Percentiles rank a stretch among this genome's conserved stretches.
phyloP scores from a whole-genome alignment of 2,888 invertebrate genomes.

The Drosophila mimetica region DNA sequence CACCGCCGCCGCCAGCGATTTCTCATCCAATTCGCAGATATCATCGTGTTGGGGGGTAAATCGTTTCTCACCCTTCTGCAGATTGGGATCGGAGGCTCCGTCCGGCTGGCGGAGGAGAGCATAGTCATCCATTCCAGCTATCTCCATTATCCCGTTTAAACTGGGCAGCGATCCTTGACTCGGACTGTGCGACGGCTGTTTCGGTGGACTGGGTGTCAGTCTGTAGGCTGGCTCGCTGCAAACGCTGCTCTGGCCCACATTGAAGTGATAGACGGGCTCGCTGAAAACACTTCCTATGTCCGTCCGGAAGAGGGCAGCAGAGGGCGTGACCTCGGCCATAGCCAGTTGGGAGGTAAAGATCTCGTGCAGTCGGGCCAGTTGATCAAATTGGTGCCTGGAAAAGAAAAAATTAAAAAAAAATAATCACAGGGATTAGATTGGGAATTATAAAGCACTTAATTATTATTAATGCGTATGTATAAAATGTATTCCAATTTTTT shows the following conservation, averaged over 20 bases:
- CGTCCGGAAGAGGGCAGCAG: constrained; percentile 86
- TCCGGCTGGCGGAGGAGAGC: constrained; percentile 94
- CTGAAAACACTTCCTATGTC: constrained; percentile 84
- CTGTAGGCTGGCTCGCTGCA: constrained; percentile 94
- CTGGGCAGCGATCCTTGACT: constrained; percentile 85
- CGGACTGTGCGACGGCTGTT: constrained; percentile 84
- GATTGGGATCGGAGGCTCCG: constrained; percentile 96
- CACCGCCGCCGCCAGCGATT: constrained; percentile 71
- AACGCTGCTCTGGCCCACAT: constrained; percentile 90
- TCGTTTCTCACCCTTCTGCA: constrained; percentile 85
- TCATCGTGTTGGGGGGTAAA: constrained; percentile 79
- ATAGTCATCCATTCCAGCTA: constrained; percentile 86
- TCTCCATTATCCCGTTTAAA: constrained; percentile 88
- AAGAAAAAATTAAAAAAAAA: neutral
- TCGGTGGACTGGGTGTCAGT: constrained; percentile 83
- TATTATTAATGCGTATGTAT: too few relatives aligned
- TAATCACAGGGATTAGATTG: neutral
- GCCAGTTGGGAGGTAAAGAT: constrained; percentile 92
- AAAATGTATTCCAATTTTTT: too few relatives aligned
- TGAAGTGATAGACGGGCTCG: constrained; percentile 84
- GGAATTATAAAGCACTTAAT: too few relatives aligned
- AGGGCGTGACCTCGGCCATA: constrained; percentile 89
- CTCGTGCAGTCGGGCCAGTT: constrained; percentile 92
- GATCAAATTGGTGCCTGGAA: constrained; percentile 88
- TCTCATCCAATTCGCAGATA: constrained; percentile 83